These are phyloP conservation scores for Equus przewalskii DNA, from an alignment of 2,113 vertebrate genomes.

Conservation along the genomic window DNA sequence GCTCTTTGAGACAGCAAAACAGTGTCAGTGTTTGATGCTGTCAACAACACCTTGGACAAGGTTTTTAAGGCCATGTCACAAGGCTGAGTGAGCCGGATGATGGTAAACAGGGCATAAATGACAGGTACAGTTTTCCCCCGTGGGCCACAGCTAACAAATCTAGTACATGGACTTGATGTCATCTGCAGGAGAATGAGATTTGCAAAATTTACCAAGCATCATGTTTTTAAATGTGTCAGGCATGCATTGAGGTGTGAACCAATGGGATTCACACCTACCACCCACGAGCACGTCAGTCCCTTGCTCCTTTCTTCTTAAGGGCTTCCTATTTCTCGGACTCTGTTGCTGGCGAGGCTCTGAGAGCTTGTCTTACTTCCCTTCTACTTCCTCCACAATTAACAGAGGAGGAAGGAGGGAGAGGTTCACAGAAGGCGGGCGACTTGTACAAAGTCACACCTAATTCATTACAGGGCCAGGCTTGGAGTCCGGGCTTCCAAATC, in stretches of 20 bases:
- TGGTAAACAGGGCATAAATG: neutral
- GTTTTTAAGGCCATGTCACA: neutral
- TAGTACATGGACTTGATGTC: neutral
- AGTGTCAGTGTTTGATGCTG: neutral
- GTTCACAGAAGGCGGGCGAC: neutral
- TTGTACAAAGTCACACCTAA: no score
- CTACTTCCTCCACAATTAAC: neutral
- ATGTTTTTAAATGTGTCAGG: neutral
- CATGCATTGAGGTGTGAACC: neutral
- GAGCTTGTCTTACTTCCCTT: neutral
- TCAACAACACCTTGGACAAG: neutral
- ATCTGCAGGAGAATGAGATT: neutral
- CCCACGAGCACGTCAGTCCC: no score
- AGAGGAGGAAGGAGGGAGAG: neutral
- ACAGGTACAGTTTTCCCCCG: neutral
- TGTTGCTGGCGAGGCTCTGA: no score
- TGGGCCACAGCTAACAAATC: neutral
- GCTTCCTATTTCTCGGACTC: accelerated
- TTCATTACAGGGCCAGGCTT: no score
- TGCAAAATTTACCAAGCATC: neutral
- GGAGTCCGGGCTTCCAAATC: neutral
- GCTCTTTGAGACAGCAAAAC: neutral
- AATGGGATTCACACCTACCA: no score
- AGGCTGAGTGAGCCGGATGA: neutral
- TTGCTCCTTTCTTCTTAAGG: accelerated